Base-by-base conservation (phyloP, 2,113 vertebrate species). In the Grallaria varia region DNA sequence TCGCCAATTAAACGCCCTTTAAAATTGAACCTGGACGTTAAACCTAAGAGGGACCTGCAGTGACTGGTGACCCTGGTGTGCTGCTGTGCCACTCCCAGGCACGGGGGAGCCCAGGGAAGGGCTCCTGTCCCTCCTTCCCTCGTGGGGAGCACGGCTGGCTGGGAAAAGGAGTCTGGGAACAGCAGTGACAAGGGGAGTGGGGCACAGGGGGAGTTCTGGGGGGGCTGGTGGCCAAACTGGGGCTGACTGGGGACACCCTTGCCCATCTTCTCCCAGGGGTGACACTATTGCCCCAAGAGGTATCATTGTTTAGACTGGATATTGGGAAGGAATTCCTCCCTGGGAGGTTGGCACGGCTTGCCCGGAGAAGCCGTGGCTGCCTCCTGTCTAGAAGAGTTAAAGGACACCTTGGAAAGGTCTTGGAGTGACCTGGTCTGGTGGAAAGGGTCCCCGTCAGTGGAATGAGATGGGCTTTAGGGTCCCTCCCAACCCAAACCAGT, bases 1-100 rank as follows among this genome's bases (percentile, higher is more conserved):
- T 31, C 78, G 58, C 42, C 95, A 95, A 96, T 96, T 96, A 97
- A 97, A 96, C 77, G 82, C 90, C 92, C 37, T 72, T 93, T 91
- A 96, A 96, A 94, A 87, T 94, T 89, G 94, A 90, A 96, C 75
- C 25, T 84, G 62, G 64, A 42, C 71, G 59, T 71, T 68, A 79
- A 96, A 79, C 15, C 50, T 71, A 44, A 81, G 42, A 64, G 69
- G 44, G 59, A 47, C 31, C 66, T 84, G 55, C 12, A 55, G 66
- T 89, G n/a, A 33, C 28, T 68, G 28, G 8, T 24, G 12, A 8
- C 21, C 49, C 35, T 5, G 0, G 1, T 60, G 45, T 27, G 60
- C 40, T 59, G 24, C 56, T 84, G 44, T 21, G 27, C 24, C 0
- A 0, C 14, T 52, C 25, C 55, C 13, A 30, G 37, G 37, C 2